Base-by-base conservation (phyloP, 1,140 invertebrate genomes). In the Leptonema lineaticorne region DNA sequence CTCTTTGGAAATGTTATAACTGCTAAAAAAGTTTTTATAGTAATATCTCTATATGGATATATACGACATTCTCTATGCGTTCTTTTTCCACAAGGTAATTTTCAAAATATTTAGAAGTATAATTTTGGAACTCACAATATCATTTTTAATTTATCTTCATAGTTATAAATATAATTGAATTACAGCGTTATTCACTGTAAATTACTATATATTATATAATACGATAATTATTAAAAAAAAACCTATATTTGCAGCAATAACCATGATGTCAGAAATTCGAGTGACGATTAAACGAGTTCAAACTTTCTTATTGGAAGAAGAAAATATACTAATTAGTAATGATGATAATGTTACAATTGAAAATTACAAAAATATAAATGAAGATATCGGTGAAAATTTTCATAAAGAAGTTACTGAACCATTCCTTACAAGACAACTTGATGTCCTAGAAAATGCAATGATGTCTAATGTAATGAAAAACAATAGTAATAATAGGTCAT, bases 31-130 rank as follows among this genome's bases (percentile, higher is more conserved):
- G 22, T 68, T 20, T 72, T 69, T 56, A 58, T 72, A 26, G 58
- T 69, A 11, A 57, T 65, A 16, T 62, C 41, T 24, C 69, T 53
- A 28, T 72, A 69, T 67, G 28, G 27, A 24, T 28, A 56, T 14
- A 26, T 72, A 20, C 65, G 56, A 45, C 57, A 66, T 26, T 46
- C 59, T 18, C 57, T 72, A 53, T 53, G 53, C 22, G 9, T 45
- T 18, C 41, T 56, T 45, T 72, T 72, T 57, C 70, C 70, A n/a
- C 37, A 22, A 69, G 70, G 70, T 72, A 66, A 22, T 5, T n/a
- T n/a, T n/a, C n/a, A n/a, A n/a, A n/a, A n/a, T n/a, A n/a, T n/a
- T n/a, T n/a, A n/a, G n/a, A n/a, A n/a, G n/a, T n/a, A n/a, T n/a
- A n/a, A n/a, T n/a, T n/a, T n/a, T n/a, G n/a, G n/a, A n/a, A n/a